Evolutionary conservation across 2,888 invertebrate species (phyloP), one percentile per base, ranked within the genome.

Genomic region (Drosophila macrothrix): DNA sequence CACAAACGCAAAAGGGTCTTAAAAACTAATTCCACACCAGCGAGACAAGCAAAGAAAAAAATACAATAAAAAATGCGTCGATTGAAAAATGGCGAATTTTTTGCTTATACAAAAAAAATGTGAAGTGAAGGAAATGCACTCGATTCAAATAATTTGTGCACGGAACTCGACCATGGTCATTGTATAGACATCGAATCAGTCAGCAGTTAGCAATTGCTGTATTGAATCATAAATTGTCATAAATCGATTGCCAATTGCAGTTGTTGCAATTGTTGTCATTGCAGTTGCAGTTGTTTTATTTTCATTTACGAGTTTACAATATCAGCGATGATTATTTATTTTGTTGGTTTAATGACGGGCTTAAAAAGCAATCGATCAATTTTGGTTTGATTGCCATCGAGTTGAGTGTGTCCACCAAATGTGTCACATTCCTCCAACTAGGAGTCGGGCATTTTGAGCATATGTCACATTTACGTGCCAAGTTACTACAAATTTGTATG

Each of bases 281-380:
- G 61, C 70, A 63, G 61, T 75, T 83, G 75, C 67, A 68, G 63
- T 70, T 43, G 49, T 52, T 56, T 25, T 19, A 54, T 19, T 78
- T 80, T 80, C 78, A 73, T 87, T 87, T 87, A 87, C 81, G 78
- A 83, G 73, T 88, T 90, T 90, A 84, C 84, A 83, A 84, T 83
- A 63, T 58, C 79, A 78, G 67, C 85, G 80, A 84, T 84, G 80
- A 84, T 69, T 88, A 83, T 90, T 88, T 90, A 66, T 77, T 80
- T 80, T 37, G 16, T 19, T 73, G 78, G 76, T 79, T 81, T 90
- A 87, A 76, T 76, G 77, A 70, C 63, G 55, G 84, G 71, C 62
- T 86, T 90, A 83, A 86, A 90, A 90, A 86, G 49, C 89, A 88
- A 88, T 90, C 90, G 90, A 84, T 85, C 90, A 83, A 71, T 67